A percentile compares a stretch with the other conserved stretches of the same genome.
Conservation (phyloP, 2,797 vertebrate genomes). For the Pseudochromis fuscus region DNA sequence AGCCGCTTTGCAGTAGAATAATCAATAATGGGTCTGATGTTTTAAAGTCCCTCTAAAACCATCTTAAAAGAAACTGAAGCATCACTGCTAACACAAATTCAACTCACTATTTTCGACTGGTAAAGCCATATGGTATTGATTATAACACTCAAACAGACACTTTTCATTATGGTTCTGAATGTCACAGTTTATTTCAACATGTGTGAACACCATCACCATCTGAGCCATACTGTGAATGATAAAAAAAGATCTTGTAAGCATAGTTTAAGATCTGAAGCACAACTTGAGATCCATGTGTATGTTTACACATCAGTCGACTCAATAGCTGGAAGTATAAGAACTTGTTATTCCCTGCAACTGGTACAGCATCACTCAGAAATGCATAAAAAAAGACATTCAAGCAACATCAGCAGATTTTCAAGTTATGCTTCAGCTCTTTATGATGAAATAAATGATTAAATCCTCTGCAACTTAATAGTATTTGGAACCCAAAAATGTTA, state of each 20-base stretch:
- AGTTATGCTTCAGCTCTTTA: conserved; percentile 62
- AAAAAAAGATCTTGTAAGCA: conserved; percentile 54
- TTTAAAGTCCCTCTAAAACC: conserved; percentile 7
- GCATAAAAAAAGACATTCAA: conserved; percentile 12
- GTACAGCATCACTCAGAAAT: conserved; percentile 8
- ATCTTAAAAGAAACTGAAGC: conserved; percentile 1
- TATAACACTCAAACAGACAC: too few relatives aligned
- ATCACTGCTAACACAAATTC: conserved; percentile 6
- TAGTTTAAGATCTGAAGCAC: conserved; percentile 47
- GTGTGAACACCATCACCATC: conserved; percentile 36
- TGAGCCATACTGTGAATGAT: conserved; percentile 45
- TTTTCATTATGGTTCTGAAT: conserved; percentile 54
- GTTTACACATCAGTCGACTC: conserved; percentile 16
- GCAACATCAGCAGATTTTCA: conserved; percentile 44
- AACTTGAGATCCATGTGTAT: conserved; percentile 47
- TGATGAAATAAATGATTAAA: conserved; percentile 50
- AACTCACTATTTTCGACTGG: not conserved
- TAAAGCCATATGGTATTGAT: not conserved
- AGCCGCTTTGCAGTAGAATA: conserved; percentile 58
- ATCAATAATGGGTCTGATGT: conserved; percentile 50
- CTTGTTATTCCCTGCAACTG: conserved; percentile 11
- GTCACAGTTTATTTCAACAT: conserved; percentile 52
- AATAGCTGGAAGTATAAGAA: conserved; percentile 27
- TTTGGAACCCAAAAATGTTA: conserved; percentile 58
- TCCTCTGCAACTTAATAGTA: conserved; percentile 37